Conservation (phyloP, 1,140 invertebrate species). For the Anoplophora glabripennis region DNA sequence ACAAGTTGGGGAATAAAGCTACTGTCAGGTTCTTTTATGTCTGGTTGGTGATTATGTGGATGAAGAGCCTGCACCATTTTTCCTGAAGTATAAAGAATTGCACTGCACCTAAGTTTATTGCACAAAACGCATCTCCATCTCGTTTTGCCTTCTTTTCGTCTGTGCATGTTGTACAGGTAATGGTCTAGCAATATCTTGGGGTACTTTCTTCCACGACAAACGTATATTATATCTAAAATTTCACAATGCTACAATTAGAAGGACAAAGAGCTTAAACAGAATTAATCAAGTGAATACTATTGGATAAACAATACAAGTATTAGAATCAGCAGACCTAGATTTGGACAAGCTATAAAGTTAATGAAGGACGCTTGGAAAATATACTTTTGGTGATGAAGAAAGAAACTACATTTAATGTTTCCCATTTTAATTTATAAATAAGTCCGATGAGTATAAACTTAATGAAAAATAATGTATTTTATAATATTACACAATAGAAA, state of each 20-base stretch:
- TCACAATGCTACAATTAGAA: background rate
- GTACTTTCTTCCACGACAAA: constrained; percentile 26
- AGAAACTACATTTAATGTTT: too few species aligned
- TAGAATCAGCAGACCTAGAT: too few species aligned
- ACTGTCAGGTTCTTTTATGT: too few species aligned
- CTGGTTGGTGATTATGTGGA: constrained; percentile 27
- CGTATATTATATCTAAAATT: constrained; percentile 29
- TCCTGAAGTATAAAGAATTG: constrained; percentile 25
- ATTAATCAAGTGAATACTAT: too few species aligned
- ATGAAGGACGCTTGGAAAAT: too few species aligned
- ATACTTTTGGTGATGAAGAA: too few species aligned
- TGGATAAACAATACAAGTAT: too few species aligned
- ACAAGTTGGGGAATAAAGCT: background rate
- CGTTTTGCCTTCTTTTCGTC: constrained; percentile 17
- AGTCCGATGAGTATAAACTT: too few species aligned
- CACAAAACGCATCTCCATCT: constrained; percentile 33
- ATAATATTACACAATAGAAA: too few species aligned
- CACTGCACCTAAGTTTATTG: constrained; percentile 31
- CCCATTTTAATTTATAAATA: too few species aligned
- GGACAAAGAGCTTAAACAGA: background rate
- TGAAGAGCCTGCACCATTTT: constrained; percentile 27
- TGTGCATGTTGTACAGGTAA: constrained; percentile 25
- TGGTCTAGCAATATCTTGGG: constrained; percentile 29
- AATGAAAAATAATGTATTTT: too few species aligned
- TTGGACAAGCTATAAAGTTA: too few species aligned